A percentile compares a stretch with the other conserved stretches of the same genome.
Conservation (phyloP, 2,113 vertebrate genomes). For the Egretta garzetta region DNA sequence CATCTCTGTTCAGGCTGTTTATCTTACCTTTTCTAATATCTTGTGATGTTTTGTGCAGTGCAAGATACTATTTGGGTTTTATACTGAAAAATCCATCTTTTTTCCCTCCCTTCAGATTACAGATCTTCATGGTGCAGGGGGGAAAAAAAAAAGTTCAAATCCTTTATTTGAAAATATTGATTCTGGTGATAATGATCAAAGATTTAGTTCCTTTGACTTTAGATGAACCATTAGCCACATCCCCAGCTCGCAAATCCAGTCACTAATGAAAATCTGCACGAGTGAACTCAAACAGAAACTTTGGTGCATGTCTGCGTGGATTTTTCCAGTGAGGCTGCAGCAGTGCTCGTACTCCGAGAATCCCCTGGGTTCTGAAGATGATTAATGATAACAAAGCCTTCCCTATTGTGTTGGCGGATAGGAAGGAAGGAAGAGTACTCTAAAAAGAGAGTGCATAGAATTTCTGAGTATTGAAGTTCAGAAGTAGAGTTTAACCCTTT, state of each 20-base stretch:
- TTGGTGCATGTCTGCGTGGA: background rate
- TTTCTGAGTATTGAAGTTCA: constrained; percentile 27
- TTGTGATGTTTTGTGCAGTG: background rate
- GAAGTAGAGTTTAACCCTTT: constrained; percentile 36
- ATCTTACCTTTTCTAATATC: constrained; percentile 9
- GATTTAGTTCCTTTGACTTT: background rate
- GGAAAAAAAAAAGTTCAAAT: background rate
- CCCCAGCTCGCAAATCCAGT: background rate
- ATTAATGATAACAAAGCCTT: constrained; percentile 63
- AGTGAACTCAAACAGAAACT: background rate
- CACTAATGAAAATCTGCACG: background rate
- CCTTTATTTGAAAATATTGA: background rate
- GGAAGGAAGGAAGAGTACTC: constrained; percentile 75
- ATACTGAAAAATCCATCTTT: background rate
- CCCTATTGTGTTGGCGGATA: constrained; percentile 63
- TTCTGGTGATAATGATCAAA: background rate
- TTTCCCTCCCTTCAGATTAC: background rate
- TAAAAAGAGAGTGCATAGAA: constrained; percentile 59
- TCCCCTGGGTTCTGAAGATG: constrained; percentile 45
- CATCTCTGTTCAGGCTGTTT: constrained; percentile 3
- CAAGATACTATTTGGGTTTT: constrained; percentile 61
- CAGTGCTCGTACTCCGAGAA: background rate
- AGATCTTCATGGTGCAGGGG: background rate
- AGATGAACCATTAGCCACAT: background rate
- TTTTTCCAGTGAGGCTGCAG: constrained; percentile 18